Conservation (phyloP, 2,797 vertebrate genomes). For the Streptopelia turtur region DNA sequence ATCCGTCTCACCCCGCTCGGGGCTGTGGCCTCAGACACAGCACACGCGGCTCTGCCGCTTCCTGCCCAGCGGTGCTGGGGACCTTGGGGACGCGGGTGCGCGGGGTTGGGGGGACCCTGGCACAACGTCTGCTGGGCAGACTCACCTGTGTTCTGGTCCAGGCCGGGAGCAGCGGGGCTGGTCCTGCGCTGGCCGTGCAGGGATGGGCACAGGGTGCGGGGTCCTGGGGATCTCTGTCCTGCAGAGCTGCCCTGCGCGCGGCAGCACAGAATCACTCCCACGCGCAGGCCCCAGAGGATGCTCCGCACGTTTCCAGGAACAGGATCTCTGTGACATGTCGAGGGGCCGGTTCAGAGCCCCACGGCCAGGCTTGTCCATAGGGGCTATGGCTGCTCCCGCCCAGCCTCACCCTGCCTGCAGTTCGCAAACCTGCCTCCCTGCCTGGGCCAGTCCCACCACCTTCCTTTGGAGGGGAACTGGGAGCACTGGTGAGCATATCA, state of each 20-base stretch:
- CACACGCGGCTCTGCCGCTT: background rate
- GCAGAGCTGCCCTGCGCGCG: fast-evolving
- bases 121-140: background rate
- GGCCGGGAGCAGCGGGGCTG: background rate
- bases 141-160: background rate
- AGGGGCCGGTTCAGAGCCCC: background rate
- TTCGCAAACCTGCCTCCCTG: background rate
- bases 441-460: background rate
- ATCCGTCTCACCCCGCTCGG: fast-evolving
- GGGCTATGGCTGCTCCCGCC: background rate
- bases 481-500: background rate
- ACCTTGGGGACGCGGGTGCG: fast-evolving
- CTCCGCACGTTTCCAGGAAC: background rate
- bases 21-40: background rate
- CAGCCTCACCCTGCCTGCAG: background rate
- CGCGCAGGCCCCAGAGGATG: background rate
- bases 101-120: background rate
- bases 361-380: fast-evolving
- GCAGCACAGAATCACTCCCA: background rate
- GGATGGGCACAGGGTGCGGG: background rate
- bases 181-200: fast-evolving
- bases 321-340: fast-evolving
- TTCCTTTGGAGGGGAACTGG: background rate
- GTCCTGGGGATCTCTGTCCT: background rate
- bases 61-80: background rate